Percentiles rank a stretch among this genome's conserved stretches.
phyloP scores from a whole-genome alignment of 2,888 invertebrate species.

The Drosophila rubida region DNA sequence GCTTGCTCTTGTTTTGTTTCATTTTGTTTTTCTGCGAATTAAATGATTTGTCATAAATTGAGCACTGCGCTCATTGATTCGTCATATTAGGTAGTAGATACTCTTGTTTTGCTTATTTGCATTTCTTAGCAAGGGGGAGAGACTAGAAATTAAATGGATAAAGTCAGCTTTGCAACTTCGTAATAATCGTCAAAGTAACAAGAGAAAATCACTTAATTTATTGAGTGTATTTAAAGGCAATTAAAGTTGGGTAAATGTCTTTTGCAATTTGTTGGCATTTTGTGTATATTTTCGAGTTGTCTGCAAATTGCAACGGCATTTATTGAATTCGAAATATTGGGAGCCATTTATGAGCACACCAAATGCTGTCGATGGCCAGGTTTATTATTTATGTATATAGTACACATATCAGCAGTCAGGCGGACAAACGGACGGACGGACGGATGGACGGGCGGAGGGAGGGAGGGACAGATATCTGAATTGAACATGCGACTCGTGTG shows the following conservation, averaged over 20 bases:
- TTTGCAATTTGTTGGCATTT: conserved; percentile 24
- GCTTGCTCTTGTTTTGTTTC: conserved; percentile 11
- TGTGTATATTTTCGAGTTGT: conserved; percentile 15
- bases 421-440: background rate
- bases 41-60: conserved; percentile 47
- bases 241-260: conserved; percentile 23
- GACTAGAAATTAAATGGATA: no score
- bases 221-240: conserved; percentile 23
- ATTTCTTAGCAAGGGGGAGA: background rate
- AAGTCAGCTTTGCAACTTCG: no score
- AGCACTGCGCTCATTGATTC: conserved; percentile 20
- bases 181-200: no score
- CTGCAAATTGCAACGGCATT: conserved; percentile 27
- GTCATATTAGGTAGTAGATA: conserved; percentile 1
- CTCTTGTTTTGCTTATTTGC: background rate
- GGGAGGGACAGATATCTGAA: background rate
- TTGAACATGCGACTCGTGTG: conserved; percentile 20
- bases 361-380: conserved; percentile 46
- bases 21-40: conserved; percentile 26
- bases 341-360: conserved; percentile 32
- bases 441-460: background rate
- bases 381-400: conserved; percentile 38
- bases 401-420: conserved; percentile 3
- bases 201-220: no score
- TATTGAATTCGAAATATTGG: conserved; percentile 21